Evolutionary conservation across 2,113 vertebrate genomes (phyloP).

Genomic region (Toxotes chatareus): DNA sequence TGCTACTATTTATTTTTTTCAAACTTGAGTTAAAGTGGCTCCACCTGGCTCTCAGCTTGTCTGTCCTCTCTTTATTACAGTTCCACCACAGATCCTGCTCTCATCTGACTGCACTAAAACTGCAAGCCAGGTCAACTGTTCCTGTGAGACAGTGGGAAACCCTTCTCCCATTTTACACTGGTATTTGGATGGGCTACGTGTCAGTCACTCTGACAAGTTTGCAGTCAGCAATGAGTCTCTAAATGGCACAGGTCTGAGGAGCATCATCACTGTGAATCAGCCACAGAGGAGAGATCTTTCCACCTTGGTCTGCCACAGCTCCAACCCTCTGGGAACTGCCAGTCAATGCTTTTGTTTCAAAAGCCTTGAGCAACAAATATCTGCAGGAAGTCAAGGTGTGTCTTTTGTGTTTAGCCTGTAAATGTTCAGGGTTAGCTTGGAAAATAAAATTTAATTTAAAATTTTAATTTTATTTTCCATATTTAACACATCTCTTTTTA

Average conservation of each 20-base stretch:
- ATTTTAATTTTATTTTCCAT: too few species aligned
- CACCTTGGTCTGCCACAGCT: constrained; percentile 41
- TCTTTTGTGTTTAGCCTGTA: background rate
- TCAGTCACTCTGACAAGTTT: constrained; percentile 11
- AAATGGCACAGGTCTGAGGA: constrained; percentile 22
- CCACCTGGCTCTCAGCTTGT: background rate
- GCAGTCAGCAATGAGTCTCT: background rate
- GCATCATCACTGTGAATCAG: constrained; percentile 24
- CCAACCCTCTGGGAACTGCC: constrained; percentile 52
- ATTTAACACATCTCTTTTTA: too few species aligned
- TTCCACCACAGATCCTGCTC: constrained; percentile 37
- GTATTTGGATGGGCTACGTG: constrained; percentile 35
- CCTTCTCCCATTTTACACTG: constrained; percentile 42
- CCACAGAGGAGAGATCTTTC: background rate
- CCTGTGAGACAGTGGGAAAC: constrained; percentile 53
- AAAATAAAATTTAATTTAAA: too few species aligned
- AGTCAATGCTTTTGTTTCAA: background rate
- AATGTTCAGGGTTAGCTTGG: too few species aligned
- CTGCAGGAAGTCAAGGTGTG: constrained; percentile 17
- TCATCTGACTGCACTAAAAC: constrained; percentile 35
- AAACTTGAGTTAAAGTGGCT: too few species aligned
- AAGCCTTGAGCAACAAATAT: background rate
- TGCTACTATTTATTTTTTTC: too few species aligned
- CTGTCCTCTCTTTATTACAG: background rate
- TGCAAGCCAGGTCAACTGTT: constrained; percentile 33